A percentile compares a stretch with the other conserved stretches of the same genome.
Evolutionary conservation across 2,888 invertebrate species (phyloP).

Genomic region (Miltochrista miniata): DNA sequence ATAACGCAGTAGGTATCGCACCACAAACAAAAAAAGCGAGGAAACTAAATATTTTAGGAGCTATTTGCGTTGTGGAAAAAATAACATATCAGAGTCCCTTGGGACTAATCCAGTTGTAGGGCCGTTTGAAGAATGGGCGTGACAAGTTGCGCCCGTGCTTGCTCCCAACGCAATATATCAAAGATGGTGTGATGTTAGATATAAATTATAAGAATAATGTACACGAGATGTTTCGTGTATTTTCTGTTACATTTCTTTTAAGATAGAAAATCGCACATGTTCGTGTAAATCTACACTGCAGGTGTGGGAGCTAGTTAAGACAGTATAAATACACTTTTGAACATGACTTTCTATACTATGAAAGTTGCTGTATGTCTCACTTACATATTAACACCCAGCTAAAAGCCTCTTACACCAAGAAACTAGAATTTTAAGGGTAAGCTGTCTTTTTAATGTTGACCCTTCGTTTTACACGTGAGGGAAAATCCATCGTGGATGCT

Average conservation of each 20-base stretch:
- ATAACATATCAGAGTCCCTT: constrained; percentile 23
- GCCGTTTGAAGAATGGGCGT: constrained; percentile 22
- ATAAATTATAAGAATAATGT: constrained; percentile 15
- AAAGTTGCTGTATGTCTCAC: too few relatives aligned
- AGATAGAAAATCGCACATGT: not conserved
- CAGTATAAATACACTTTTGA: too few relatives aligned
- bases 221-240: constrained; percentile 14
- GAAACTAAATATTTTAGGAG: constrained; percentile 31
- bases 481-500: too few relatives aligned
- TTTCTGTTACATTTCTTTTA: constrained; percentile 2
- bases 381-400: too few relatives aligned
- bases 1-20: too few relatives aligned
- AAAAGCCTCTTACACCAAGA: too few relatives aligned
- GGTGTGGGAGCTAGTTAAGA: too few relatives aligned
- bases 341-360: too few relatives aligned
- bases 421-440: too few relatives aligned
- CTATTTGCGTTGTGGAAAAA: constrained; percentile 26
- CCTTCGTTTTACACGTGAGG: too few relatives aligned
- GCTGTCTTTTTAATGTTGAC: too few relatives aligned
- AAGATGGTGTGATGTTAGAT: constrained; percentile 18
- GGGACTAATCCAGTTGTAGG: constrained; percentile 17
- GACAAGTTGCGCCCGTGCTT: constrained; percentile 17
- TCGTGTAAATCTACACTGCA: not conserved
- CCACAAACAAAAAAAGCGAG: too few relatives aligned
- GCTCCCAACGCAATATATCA: constrained; percentile 23